Evolutionary conservation across 1,140 invertebrate species (phyloP).

Genomic region (Phthorimaea operculella): DNA sequence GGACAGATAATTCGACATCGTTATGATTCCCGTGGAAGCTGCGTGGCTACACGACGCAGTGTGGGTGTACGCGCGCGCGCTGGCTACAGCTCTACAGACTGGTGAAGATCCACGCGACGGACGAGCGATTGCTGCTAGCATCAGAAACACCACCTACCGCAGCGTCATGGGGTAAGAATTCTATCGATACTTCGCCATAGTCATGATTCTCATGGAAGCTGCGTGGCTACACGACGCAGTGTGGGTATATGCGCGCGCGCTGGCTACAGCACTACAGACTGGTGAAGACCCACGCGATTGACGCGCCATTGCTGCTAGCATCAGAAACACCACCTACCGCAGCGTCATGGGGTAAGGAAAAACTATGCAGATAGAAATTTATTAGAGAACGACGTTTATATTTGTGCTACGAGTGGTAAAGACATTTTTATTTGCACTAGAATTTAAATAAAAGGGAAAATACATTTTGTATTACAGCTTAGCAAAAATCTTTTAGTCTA

Average conservation of each 20-base stretch:
- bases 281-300: conserved; percentile 78
- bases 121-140: conserved; percentile 74
- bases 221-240: conserved; percentile 83
- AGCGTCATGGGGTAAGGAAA: conserved; percentile 88
- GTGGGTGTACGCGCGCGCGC: conserved; percentile 82
- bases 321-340: conserved; percentile 80
- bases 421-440: too few species aligned
- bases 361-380: too few species aligned
- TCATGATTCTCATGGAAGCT: too few species aligned
- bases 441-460: too few species aligned
- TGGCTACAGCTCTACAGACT: conserved; percentile 62
- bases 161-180: conserved; percentile 84
- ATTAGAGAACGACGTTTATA: too few species aligned
- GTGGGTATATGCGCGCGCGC: conserved; percentile 82
- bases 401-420: too few species aligned
- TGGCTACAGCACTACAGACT: conserved; percentile 74
- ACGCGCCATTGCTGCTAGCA: conserved; percentile 74
- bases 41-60: conserved; percentile 83
- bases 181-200: too few species aligned
- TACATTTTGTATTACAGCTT: too few species aligned
- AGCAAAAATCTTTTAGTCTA: too few species aligned
- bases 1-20: too few species aligned
- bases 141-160: too few species aligned
- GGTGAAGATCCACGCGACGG: conserved; percentile 78
- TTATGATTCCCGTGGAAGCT: too few species aligned